Evolutionary conservation across 2,797 vertebrate species (phyloP).

Genomic region (Sphenodon punctatus): DNA sequence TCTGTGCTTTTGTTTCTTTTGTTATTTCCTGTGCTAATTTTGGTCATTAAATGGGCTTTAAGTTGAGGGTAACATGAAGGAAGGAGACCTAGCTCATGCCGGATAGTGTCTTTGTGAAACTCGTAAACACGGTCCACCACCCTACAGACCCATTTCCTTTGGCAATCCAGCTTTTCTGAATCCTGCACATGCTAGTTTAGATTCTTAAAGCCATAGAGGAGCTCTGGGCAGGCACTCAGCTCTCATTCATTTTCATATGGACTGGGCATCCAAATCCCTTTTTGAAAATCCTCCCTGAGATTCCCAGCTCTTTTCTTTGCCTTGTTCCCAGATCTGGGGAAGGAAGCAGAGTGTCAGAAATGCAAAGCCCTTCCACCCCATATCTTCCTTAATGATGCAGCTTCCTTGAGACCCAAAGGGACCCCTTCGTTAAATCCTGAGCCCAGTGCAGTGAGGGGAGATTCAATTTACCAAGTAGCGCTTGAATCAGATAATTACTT

Average conservation of each 20-base stretch:
- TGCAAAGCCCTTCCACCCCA: not conserved
- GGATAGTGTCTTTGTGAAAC: too few species aligned
- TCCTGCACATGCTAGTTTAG: too few species aligned
- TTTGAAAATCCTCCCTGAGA: not conserved
- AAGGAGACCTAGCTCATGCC: too few species aligned
- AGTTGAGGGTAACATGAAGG: too few species aligned
- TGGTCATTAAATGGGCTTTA: too few species aligned
- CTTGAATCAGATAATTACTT: constrained; percentile 68
- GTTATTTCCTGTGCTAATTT: too few species aligned
- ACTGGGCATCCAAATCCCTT: rapidly evolving
- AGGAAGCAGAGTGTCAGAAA: not conserved
- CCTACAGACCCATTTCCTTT: constrained; percentile 3
- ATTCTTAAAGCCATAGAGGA: too few species aligned
- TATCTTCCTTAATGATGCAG: not conserved
- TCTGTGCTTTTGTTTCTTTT: too few species aligned
- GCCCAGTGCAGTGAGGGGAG: not conserved
- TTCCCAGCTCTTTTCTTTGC: not conserved
- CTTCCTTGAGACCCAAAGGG: not conserved
- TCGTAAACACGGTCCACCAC: too few species aligned
- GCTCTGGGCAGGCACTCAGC: not conserved
- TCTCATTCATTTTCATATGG: not conserved
- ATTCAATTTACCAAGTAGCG: constrained; percentile 50
- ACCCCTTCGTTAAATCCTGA: not conserved
- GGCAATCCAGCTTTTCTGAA: not conserved
- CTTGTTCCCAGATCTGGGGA: rapidly evolving